These are phyloP conservation scores for Ceyx erithaca DNA, from an alignment of 2,797 vertebrate species.

Conservation along the genomic window DNA sequence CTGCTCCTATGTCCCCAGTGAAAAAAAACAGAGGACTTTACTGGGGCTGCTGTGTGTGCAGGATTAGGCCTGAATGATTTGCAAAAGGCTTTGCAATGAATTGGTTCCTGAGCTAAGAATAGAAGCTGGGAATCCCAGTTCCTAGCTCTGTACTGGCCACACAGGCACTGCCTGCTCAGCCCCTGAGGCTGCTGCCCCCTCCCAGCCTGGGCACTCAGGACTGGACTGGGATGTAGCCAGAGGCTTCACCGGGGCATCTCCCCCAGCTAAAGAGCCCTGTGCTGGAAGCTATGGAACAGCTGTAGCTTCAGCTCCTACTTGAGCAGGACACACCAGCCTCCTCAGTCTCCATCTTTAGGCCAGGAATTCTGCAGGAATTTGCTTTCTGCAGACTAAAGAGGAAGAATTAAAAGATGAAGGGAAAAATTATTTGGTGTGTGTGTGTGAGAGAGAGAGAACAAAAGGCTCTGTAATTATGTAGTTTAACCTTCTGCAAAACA, in stretches of 20 bases:
- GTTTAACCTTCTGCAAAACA: not conserved
- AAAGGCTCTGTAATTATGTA: not conserved
- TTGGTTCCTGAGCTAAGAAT: not conserved
- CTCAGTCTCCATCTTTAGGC: not conserved
- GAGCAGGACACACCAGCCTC: not conserved
- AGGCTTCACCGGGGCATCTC: no score
- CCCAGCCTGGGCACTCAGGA: no score
- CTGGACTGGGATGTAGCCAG: no score
- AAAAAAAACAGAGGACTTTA: not conserved
- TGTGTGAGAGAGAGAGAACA: not conserved
- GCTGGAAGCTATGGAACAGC: not conserved
- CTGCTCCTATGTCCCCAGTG: not conserved
- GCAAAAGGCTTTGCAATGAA: conserved; percentile 10
- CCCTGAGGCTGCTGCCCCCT: no score
- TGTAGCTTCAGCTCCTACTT: not conserved
- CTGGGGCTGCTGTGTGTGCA: not conserved
- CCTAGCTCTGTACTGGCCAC: fast-evolving
- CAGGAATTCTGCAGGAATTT: conserved; percentile 38
- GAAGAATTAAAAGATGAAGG: not conserved
- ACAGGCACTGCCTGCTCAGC: no score
- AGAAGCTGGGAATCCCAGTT: not conserved
- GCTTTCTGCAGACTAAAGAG: not conserved
- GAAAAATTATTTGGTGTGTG: not conserved
- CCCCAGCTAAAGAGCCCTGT: no score
- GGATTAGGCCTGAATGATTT: conserved; percentile 21